phyloP scores from a whole-genome alignment of 2,113 vertebrate genomes.

The Polypterus bichir region DNA sequence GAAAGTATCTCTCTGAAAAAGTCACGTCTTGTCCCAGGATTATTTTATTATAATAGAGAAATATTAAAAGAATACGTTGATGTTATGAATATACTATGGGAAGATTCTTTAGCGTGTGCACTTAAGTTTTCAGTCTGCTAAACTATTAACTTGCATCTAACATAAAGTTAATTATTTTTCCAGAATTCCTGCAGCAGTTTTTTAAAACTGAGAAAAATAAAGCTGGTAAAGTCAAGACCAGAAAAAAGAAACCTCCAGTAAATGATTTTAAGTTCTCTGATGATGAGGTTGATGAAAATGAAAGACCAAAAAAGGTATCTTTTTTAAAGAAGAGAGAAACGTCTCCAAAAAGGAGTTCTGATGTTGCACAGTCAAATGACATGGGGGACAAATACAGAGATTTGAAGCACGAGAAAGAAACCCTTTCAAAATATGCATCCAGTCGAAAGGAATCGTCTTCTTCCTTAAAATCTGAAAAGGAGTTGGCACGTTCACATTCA shows the following conservation, averaged over 20 bases:
- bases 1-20: no score
- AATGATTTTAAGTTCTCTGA: conserved; percentile 56
- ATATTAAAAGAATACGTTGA: no score
- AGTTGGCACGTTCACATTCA: conserved; percentile 7
- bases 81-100: no score
- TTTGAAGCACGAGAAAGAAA: no score
- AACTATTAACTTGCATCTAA: no score
- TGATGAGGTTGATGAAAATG: conserved; percentile 41
- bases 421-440: background rate
- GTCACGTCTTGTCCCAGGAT: no score
- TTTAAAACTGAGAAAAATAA: conserved; percentile 38
- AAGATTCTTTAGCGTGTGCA: no score
- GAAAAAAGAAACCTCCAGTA: conserved; percentile 33
- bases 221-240: conserved; percentile 24
- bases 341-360: no score
- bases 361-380: no score
- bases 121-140: no score
- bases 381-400: no score
- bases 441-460: background rate
- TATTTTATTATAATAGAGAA: no score
- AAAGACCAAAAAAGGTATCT: conserved; percentile 41
- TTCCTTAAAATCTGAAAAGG: conserved; percentile 11
- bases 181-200: conserved; percentile 42
- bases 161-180: background rate
- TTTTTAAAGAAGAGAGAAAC: conserved; percentile 47